Base-by-base conservation (phyloP, 1,140 invertebrate species). In the Megalopta genalis region DNA sequence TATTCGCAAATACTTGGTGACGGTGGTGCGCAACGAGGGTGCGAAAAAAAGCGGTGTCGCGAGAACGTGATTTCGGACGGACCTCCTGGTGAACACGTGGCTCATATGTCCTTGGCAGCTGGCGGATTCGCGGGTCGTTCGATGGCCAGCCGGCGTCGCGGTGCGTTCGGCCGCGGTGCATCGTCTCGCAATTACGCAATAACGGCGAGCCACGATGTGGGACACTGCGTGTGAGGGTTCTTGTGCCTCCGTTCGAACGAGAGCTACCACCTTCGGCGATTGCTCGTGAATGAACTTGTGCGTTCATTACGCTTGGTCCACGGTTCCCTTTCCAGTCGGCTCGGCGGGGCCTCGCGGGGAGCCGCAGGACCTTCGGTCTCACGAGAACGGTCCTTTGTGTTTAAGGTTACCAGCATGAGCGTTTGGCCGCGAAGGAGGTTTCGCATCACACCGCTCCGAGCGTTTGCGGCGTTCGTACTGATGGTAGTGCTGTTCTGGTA, bases 401-500 rank as follows among this genome's bases (percentile, higher is more conserved):
- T 85, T 21, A 64, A 73, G 54, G 75, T 70, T 78, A 88, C 83
- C 88, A 88, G 71, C 74, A 90, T 90, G 90, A 90, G 86, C 81
- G 73, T 89, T 62, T 90, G 87, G 81, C 82, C 88, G 57, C 88
- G 89, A 49, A 89, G 89, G 86, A 79, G 89, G 23, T 88, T 90
- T 71, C 90, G 87, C 25, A 87, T 90, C 64, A 90, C 90, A 54
- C 90, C 90, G 79, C 81, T 90, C 39, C 87, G 89, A 80, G 88
- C 81, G 71, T 64, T 90, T 39, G 82, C 76, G 62, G 90, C 88
- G 64, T 88, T 90, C 67, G 70, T 86, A 10, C 59, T 88, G 25
- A 87, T 90, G 77, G 62, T 86, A 32, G 75, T 89, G 23, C 68
- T 90, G 21, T 90, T 90, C 49, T 90, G 90, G 90, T 89, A 90